Evolutionary conservation across 2,113 vertebrate species (phyloP).

Genomic region (Papio anubis): DNA sequence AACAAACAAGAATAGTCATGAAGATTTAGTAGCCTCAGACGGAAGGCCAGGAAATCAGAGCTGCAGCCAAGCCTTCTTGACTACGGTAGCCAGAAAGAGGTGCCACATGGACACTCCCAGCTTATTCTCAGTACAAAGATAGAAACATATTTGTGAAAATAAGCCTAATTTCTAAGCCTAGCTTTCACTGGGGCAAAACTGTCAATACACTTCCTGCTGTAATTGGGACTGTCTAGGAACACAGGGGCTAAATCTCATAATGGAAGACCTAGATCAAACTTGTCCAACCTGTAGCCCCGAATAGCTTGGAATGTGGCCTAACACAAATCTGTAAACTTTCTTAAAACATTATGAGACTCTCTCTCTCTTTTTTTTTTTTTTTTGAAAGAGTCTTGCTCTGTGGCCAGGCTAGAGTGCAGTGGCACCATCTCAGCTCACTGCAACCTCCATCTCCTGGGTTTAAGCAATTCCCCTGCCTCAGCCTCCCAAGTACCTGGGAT

Average conservation of each 20-base stretch:
- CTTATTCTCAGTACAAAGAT: background rate
- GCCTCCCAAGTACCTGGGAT: no score
- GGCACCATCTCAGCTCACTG: no score
- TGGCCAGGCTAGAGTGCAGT: no score
- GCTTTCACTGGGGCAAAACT: fast-evolving
- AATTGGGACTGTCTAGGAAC: fast-evolving
- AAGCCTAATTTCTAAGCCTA: background rate
- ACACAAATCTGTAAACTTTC: no score
- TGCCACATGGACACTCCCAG: fast-evolving
- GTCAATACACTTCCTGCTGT: fast-evolving
- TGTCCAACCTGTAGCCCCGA: no score
- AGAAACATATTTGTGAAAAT: background rate
- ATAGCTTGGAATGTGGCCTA: no score
- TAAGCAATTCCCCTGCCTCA: no score
- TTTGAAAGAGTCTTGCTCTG: no score
- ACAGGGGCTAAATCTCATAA: background rate
- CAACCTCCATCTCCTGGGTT: no score
- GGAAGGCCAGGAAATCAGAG: background rate
- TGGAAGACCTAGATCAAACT: background rate
- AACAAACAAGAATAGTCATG: background rate
- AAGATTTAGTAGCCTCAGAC: background rate
- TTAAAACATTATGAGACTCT: no score
- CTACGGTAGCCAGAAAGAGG: background rate
- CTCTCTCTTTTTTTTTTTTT: no score
- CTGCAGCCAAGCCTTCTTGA: fast-evolving